phyloP scores from a whole-genome alignment of 2,113 vertebrate species.

The Propithecus coquereli region DNA sequence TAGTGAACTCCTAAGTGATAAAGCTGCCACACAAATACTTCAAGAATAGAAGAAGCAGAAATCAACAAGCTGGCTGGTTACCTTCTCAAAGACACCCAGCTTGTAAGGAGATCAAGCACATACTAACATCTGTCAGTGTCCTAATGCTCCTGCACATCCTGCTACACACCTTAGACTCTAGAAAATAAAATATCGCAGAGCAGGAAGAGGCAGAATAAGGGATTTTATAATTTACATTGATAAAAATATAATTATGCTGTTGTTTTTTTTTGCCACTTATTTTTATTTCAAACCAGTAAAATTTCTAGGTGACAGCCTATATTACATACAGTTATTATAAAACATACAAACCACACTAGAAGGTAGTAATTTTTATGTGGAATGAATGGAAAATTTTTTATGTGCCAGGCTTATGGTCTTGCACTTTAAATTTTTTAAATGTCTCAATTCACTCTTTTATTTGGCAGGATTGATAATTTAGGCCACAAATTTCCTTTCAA shows the following conservation, averaged over 20 bases:
- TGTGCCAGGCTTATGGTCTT: background rate
- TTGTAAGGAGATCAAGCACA: background rate
- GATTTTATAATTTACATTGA: background rate
- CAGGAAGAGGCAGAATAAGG: background rate
- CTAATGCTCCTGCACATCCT: background rate
- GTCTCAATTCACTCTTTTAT: slow-evolving; percentile 49
- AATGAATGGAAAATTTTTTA: background rate
- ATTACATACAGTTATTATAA: background rate
- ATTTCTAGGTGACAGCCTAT: background rate
- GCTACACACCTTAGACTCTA: background rate
- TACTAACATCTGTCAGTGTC: no score
- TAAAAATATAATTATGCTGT: background rate
- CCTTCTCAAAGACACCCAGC: background rate
- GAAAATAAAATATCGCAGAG: background rate
- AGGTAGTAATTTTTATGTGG: background rate
- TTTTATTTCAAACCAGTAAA: slow-evolving; percentile 33
- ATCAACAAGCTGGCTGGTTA: background rate
- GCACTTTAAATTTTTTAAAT: slow-evolving; percentile 9
- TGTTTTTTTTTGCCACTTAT: background rate
- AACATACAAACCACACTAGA: background rate
- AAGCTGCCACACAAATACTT: slow-evolving; percentile 57
- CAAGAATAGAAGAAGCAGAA: slow-evolving; percentile 52
- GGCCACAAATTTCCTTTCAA: slow-evolving; percentile 47
- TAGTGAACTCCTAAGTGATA: slow-evolving; percentile 22
- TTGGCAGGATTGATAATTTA: slow-evolving; percentile 40